These are phyloP conservation scores for Epirrita christyi DNA, from an alignment of 2,888 invertebrate genomes.

Conservation along the genomic window DNA sequence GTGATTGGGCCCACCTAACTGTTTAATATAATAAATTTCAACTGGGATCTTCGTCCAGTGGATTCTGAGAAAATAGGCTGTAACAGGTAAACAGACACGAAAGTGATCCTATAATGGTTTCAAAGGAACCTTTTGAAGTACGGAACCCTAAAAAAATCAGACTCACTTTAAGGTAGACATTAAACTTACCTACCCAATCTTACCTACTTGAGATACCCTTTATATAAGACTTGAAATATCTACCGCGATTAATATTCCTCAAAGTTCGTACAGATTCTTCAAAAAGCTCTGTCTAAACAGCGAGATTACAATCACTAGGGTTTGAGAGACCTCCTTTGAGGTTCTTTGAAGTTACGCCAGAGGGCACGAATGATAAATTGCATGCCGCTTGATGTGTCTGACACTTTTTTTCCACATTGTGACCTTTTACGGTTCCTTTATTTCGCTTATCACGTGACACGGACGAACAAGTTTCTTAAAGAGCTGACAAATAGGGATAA, in stretches of 20 bases:
- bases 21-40: too few species aligned
- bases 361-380: slow-evolving; percentile 71
- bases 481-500: slow-evolving; percentile 61
- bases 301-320: slow-evolving; percentile 70
- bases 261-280: slow-evolving; percentile 52
- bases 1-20: too few species aligned
- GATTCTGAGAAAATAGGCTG: too few species aligned
- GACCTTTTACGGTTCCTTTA: slow-evolving; percentile 65
- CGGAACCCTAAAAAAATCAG: not conserved
- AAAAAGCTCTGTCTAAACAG: slow-evolving; percentile 64
- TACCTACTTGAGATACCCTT: too few species aligned
- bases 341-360: slow-evolving; percentile 65
- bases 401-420: slow-evolving; percentile 58
- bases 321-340: slow-evolving; percentile 60
- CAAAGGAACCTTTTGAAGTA: too few species aligned
- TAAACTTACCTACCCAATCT: too few species aligned
- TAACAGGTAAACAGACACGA: too few species aligned
- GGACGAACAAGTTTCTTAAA: slow-evolving; percentile 62
- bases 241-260: slow-evolving; percentile 54
- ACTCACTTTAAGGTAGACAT: not conserved
- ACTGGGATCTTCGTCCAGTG: too few species aligned
- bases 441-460: slow-evolving; percentile 65
- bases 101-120: too few species aligned
- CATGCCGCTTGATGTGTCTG: slow-evolving; percentile 65
- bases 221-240: slow-evolving; percentile 44